A percentile compares a stretch with the other conserved stretches of the same genome.
Conservation (phyloP, 1,140 invertebrate genomes). For the Pseudomyrmex cubaensis region DNA sequence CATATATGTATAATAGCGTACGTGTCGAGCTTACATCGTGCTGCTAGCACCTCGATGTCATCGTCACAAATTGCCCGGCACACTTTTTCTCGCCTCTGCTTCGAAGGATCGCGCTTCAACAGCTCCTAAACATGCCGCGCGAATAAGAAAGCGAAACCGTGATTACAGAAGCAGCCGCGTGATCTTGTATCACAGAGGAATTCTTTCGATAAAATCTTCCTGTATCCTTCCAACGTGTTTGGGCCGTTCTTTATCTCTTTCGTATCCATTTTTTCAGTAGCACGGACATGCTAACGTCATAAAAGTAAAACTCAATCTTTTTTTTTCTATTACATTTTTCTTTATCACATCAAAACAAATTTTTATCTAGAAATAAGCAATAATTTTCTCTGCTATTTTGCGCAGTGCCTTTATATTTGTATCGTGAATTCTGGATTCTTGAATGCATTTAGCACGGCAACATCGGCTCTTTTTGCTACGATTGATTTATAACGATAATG, state of each 20-base stretch:
- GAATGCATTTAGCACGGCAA: constrained; percentile 59
- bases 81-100: constrained; percentile 72
- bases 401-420: neutral
- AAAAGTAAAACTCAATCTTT: neutral
- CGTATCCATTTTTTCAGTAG: neutral
- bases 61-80: constrained; percentile 77
- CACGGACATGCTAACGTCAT: too few relatives aligned
- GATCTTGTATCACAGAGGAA: constrained; percentile 41
- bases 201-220: neutral
- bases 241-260: neutral
- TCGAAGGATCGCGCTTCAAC: constrained; percentile 73
- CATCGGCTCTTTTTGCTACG: constrained; percentile 74
- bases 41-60: constrained; percentile 71
- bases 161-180: constrained; percentile 43
- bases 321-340: neutral
- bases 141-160: constrained; percentile 58
- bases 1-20: constrained; percentile 2
- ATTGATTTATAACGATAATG: constrained; percentile 81
- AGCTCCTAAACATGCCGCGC: constrained; percentile 76
- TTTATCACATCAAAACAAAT: neutral
- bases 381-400: too few relatives aligned
- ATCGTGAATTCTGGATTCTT: neutral
- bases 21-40: constrained; percentile 64
- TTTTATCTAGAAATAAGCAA: neutral
- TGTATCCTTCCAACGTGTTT: neutral